Evolutionary conservation across 2,113 vertebrate species (phyloP).

Genomic region (Sturnus vulgaris): DNA sequence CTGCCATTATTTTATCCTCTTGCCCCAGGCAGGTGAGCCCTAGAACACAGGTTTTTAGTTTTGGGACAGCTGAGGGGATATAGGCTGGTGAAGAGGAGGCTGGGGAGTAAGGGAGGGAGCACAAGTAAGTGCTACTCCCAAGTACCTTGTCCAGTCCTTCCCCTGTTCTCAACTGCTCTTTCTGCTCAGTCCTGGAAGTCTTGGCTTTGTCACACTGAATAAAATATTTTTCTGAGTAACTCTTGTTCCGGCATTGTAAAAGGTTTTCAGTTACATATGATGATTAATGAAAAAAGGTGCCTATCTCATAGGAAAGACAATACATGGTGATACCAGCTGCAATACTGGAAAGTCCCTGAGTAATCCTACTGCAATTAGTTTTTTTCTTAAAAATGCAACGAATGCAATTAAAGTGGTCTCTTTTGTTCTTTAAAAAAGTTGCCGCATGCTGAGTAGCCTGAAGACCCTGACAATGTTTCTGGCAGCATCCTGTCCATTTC

Average conservation of each 20-base stretch:
- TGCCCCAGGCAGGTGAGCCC: background rate
- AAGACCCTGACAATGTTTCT: background rate
- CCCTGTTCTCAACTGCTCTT: background rate
- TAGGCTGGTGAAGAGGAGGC: background rate
- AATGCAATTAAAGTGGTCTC: background rate
- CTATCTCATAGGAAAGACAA: background rate
- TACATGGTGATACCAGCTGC: background rate
- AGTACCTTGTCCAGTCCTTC: background rate
- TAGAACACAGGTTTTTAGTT: background rate
- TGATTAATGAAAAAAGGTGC: background rate
- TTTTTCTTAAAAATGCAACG: background rate
- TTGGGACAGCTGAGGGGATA: background rate
- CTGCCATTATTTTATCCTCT: background rate
- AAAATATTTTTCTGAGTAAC: background rate
- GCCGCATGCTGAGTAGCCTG: background rate
- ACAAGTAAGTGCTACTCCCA: background rate
- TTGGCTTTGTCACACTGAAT: background rate
- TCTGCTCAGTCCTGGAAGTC: background rate
- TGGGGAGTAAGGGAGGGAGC: background rate
- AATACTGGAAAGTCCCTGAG: constrained; percentile 35
- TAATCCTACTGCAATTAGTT: background rate
- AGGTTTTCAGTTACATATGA: background rate
- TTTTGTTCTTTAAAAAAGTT: background rate
- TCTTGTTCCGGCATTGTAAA: background rate
- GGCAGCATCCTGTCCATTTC: background rate